A percentile compares a stretch with the other conserved stretches of the same genome.
Evolutionary conservation across 2,113 vertebrate genomes (phyloP).

Genomic region (Lampris incognitus): DNA sequence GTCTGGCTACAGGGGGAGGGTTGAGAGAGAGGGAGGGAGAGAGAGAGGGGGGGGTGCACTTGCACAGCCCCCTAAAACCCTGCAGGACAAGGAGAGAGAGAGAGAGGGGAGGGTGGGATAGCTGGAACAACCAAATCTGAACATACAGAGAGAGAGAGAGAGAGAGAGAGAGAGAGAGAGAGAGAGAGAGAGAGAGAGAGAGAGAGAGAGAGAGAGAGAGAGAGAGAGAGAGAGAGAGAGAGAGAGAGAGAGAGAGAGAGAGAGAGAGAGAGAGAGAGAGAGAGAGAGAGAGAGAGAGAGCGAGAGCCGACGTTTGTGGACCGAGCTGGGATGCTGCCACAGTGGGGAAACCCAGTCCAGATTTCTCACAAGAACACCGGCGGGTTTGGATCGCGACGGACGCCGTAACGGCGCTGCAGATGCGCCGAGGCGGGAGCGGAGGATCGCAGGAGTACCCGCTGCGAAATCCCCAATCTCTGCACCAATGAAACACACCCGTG

Average conservation of each 20-base stretch:
- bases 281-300: neutral
- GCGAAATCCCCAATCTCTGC: slow-evolving; percentile 34
- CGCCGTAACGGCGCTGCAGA: slow-evolving; percentile 40
- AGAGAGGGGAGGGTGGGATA: neutral
- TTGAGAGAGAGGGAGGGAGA: slow-evolving; percentile 1
- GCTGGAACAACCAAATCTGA: neutral
- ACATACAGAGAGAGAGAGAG: neutral
- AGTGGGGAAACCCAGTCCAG: slow-evolving; percentile 14
- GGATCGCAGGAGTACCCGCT: slow-evolving; percentile 43
- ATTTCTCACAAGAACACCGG: slow-evolving; percentile 1
- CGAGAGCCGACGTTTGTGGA: neutral
- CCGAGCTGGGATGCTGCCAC: slow-evolving; percentile 25
- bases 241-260: neutral
- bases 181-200: neutral
- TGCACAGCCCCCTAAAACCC: slow-evolving; percentile 5
- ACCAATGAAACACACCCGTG: slow-evolving; percentile 6
- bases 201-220: neutral
- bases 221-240: neutral
- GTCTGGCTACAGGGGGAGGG: slow-evolving; percentile 33
- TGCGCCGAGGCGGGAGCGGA: slow-evolving; percentile 25
- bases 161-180: neutral
- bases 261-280: neutral
- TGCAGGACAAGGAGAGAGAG: slow-evolving; percentile 14
- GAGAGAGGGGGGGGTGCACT: slow-evolving; percentile 6
- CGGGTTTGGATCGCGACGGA: neutral